Evolutionary conservation across 2,888 invertebrate species (phyloP), one percentile per base, ranked within the genome.

Genomic region (Sarcophaga carnaria): DNA sequence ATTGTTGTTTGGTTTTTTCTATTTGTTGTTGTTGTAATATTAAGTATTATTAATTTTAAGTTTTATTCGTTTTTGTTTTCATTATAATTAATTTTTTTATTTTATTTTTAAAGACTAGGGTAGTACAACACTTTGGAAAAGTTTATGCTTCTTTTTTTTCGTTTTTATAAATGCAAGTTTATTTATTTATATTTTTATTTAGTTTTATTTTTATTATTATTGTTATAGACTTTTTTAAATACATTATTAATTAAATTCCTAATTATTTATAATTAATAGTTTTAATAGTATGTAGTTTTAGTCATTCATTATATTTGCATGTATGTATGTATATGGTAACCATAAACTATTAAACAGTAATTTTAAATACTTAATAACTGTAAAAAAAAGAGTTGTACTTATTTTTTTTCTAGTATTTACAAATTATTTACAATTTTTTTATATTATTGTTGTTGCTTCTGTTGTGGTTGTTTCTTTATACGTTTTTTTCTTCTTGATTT

Each of bases 121-220:
- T 81, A 72, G 49, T 80, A 78, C 71, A 78, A 78, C 66, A 45
- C 54, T 63, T 17, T 76, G 70, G 49, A 27, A 66, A 72, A 49
- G 64, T 60, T 69, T 2, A 10, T 37, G 37, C 10, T 37, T 37
- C 10, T 37, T 2, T 37, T 10, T 37, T 2, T 69, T 74, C 47
- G 1, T 62, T 62, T 17, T 62, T 17, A 49, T 71, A 83, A 83
- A 83, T 83, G 83, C 82, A 82, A 71, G 14, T 70, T 80, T 27
- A 8, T 64, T 75, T 14, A 49, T 76, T 54, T 20, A 37, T 20
- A 37, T 60, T 67, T 67, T 14, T 59, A 45, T 17, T 11, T 17
- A 37, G 8, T 37, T 6, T 59, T 75, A 37, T 37, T 77, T 59
- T 25, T 66, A 59, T 27, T 22, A 22, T 64, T 49, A 47, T 59